Percentiles rank a stretch among this genome's conserved stretches.
Evolutionary conservation across 2,113 vertebrate genomes (phyloP).

Genomic region (Gymnarchus niloticus): DNA sequence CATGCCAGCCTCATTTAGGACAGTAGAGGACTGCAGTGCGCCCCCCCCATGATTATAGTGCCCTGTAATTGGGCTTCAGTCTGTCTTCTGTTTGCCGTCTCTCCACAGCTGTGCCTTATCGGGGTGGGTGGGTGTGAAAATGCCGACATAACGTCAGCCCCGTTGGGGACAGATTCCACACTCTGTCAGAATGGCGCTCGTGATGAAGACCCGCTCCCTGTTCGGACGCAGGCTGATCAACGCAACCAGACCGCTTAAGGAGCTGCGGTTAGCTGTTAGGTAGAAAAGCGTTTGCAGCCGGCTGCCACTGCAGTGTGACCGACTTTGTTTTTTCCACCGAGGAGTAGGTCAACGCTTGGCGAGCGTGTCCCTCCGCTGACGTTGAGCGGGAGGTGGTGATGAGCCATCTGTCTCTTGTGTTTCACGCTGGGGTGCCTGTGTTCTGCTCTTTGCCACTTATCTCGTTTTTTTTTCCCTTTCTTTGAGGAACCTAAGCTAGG

Average conservation of each 20-base stretch:
- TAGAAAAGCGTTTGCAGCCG: neutral
- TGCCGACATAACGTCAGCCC: neutral
- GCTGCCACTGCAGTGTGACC: neutral
- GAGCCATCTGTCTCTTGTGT: slow-evolving; percentile 19
- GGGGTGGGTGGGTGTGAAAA: neutral
- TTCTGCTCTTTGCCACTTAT: neutral
- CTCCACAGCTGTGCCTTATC: neutral
- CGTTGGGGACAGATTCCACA: neutral
- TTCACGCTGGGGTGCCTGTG: slow-evolving; percentile 2
- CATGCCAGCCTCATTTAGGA: too few relatives aligned
- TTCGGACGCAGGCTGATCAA: neutral
- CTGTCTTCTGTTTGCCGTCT: too few relatives aligned
- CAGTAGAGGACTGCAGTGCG: too few relatives aligned
- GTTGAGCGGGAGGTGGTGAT: neutral
- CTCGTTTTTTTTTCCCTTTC: neutral
- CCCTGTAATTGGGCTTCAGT: too few relatives aligned
- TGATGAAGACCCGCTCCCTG: neutral
- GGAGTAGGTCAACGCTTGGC: neutral
- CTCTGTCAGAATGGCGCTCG: neutral
- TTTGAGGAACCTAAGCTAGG: neutral
- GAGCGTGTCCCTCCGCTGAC: neutral
- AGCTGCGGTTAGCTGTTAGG: neutral
- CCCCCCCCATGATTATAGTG: too few relatives aligned
- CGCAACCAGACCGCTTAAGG: too few relatives aligned
- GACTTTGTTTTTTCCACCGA: neutral